Evolutionary conservation across 2,113 vertebrate genomes (phyloP).

Genomic region (Microcebus murinus): DNA sequence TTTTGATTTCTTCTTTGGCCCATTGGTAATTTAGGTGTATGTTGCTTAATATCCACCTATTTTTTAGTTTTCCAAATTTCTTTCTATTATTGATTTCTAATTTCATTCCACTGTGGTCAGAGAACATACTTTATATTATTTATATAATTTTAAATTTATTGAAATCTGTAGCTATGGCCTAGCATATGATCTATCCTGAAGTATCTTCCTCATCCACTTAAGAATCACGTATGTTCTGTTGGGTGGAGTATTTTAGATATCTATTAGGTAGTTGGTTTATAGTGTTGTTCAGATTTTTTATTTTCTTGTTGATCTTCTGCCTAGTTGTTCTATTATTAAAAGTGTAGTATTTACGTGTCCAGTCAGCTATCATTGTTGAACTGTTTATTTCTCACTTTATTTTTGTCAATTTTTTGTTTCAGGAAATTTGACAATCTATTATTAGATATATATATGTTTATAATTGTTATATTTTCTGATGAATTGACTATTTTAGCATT

Average conservation of each 20-base stretch:
- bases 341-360: neutral
- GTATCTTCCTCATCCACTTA: neutral
- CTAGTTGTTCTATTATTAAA: neutral
- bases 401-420: neutral
- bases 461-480: neutral
- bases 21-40: neutral
- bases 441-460: neutral
- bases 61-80: neutral
- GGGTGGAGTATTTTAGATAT: neutral
- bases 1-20: neutral
- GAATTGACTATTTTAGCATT: neutral
- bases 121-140: neutral
- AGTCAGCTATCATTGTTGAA: neutral
- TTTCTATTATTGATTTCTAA: neutral
- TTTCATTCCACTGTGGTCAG: neutral
- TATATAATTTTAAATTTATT: neutral
- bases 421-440: neutral
- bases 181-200: neutral
- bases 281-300: neutral
- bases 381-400: neutral
- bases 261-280: neutral
- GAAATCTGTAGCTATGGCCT: neutral
- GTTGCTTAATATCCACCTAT: neutral
- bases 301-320: neutral
- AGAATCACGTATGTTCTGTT: neutral